Conservation (phyloP, 2,888 invertebrate genomes). For the Coleophora flavipennella region DNA sequence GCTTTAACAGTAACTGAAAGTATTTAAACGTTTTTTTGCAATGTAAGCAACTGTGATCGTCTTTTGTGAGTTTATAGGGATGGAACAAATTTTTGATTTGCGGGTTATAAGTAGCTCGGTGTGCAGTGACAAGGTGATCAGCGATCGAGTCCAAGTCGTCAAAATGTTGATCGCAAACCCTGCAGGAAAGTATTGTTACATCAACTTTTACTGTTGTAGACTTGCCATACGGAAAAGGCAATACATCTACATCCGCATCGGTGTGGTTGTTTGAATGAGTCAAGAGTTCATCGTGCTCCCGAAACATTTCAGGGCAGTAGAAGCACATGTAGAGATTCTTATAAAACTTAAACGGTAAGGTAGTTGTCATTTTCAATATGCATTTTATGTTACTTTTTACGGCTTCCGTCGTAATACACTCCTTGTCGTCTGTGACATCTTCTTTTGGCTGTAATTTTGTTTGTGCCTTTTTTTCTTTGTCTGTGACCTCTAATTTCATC, state of each 20-base stretch:
- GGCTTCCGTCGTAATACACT: slow-evolving; percentile 4
- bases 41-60: slow-evolving; percentile 6
- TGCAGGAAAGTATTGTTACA: slow-evolving; percentile 14
- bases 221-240: neutral
- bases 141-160: slow-evolving; percentile 14
- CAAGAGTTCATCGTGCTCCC: slow-evolving; percentile 11
- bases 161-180: slow-evolving; percentile 13
- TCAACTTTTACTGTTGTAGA: slow-evolving; percentile 13
- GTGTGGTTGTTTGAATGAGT: slow-evolving; percentile 10
- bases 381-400: slow-evolving; percentile 13
- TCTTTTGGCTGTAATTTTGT: no score
- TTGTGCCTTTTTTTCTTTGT: neutral
- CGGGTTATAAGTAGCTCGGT: slow-evolving; percentile 15
- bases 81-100: slow-evolving; percentile 2
- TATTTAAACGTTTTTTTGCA: slow-evolving; percentile 13
- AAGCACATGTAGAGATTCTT: slow-evolving; percentile 16
- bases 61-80: no score
- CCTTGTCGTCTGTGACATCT: no score
- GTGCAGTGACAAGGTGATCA: slow-evolving; percentile 16
- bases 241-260: slow-evolving; percentile 5
- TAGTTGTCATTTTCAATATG: slow-evolving; percentile 16
- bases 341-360: slow-evolving; percentile 17
- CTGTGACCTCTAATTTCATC: no score
- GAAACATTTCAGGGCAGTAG: slow-evolving; percentile 13
- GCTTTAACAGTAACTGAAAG: slow-evolving; percentile 14